Evolutionary conservation across 2,888 invertebrate genomes (phyloP).

Genomic region (Brassicogethes aeneus): DNA sequence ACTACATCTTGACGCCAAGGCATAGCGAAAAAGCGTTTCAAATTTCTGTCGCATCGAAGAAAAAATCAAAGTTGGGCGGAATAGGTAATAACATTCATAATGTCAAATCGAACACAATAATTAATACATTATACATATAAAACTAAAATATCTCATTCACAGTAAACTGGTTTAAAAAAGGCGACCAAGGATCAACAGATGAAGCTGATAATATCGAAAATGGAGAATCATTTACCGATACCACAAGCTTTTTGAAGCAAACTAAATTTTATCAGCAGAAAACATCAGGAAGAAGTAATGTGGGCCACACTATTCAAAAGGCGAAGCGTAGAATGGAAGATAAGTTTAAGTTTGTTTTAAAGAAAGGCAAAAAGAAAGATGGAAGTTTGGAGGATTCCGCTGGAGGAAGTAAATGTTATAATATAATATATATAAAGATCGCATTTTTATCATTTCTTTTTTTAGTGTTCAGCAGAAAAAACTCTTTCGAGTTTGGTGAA

Average conservation of each 20-base stretch:
- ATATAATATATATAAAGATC: not conserved
- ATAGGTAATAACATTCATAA: slow-evolving; percentile 57
- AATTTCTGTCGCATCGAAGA: slow-evolving; percentile 44
- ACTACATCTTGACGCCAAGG: slow-evolving; percentile 70
- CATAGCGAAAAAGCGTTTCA: slow-evolving; percentile 72
- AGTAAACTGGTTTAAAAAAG: slow-evolving; percentile 53
- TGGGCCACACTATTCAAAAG: slow-evolving; percentile 63
- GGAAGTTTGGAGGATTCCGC: slow-evolving; percentile 81
- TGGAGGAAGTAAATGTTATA: slow-evolving; percentile 51
- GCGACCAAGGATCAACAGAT: slow-evolving; percentile 41
- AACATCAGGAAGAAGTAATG: slow-evolving; percentile 38
- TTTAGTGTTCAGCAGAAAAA: slow-evolving; percentile 64
- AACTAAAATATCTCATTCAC: slow-evolving; percentile 8
- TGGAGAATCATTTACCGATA: slow-evolving; percentile 37
- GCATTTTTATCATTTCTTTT: no score
- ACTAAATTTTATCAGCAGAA: slow-evolving; percentile 40
- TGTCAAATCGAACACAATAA: no score
- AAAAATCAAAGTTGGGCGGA: slow-evolving; percentile 58
- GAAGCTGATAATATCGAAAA: slow-evolving; percentile 48
- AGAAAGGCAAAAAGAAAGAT: slow-evolving; percentile 81
- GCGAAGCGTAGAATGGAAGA: slow-evolving; percentile 86
- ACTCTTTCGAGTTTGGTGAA: slow-evolving; percentile 73
- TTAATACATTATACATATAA: slow-evolving; percentile 4
- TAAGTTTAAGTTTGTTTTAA: slow-evolving; percentile 74
- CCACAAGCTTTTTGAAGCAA: slow-evolving; percentile 40